Evolutionary conservation across 2,888 invertebrate genomes (phyloP), one percentile per base, ranked within the genome.

Genomic region (Drosophila kanekoi): DNA sequence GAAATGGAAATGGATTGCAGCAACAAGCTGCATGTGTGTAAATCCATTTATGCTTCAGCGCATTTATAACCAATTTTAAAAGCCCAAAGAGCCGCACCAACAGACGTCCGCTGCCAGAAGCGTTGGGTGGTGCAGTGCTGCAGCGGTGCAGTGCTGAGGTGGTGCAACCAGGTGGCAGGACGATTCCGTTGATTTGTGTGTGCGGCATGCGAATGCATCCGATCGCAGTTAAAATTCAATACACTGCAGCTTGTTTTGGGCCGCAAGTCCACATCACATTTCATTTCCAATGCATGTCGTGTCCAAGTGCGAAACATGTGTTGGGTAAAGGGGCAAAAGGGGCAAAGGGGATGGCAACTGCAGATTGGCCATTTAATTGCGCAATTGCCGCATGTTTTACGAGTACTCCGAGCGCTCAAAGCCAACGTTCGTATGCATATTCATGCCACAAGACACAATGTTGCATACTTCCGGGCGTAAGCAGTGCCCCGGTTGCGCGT

Each of bases 41-140:
- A 84, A 88, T 80, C 83, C 87, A 83, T 88, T 86, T 83, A 82
- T 82, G 89, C 89, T 66, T 71, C 87, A 82, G 71, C 61, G 83
- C 89, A 83, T 75, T 88, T 88, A 84, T 88, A 67, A 80, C 83
- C 83, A 84, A 84, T 88, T 88, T 88, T 60, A 83, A 86, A 70
- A 74, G 74, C 45, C 66, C 70, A 72, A 60, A 73, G 53, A 32
- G 57, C 13, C 28, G 16, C 8, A 41, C 43, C 14, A 9, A 60
- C 49, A 52, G 66, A 28, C 28, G 28, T 28, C 71, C 43, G 14
- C 35, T n/a, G 54, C 23, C 16, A 14, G 14, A 4, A 10, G 16
- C 16, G 10, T 1, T 5, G 49, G 60, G 20, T 28, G 18, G 8
- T 13, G 38, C 54, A 10, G 41, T 28, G 40, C 32, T 28, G 6